Base-by-base conservation (phyloP, 2,113 vertebrate genomes). In the Poeciliopsis occidentalis region DNA sequence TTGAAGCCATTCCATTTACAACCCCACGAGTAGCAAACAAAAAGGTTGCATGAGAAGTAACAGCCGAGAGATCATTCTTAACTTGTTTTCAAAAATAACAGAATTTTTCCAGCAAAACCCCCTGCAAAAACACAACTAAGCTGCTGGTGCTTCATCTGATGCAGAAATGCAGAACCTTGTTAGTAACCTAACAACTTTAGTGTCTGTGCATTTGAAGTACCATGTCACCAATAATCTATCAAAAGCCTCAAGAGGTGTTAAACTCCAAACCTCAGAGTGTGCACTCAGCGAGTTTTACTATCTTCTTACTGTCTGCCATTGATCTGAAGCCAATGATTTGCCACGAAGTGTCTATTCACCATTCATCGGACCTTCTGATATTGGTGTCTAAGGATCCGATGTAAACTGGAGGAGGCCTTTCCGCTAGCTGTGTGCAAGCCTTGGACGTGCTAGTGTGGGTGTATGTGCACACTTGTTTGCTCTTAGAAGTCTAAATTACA, bases 231-330 rank as follows among this genome's bases (percentile, higher is more conserved):
- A 51, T 64, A 57, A 78, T 81, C 41, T 71, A 67, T 85, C 76
- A 72, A 79, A 47, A 71, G 30, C 60, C 29, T 79, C 41, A 54
- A 68, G 76, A 80, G 62, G 76, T 68, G 70, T 78, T 78, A 77
- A 84, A 89, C 69, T 79, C 26, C 54, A 83, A 78, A 82, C 82
- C 73, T 71, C 57, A 24, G 60, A 84, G 75, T 81, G 84, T 77
- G 63, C 60, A 82, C 47, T 86, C 84, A 83, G 83, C 66, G 1
- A 64, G 69, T 80, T 81, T 64, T 73, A 60, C 64, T 80, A 73
- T 80, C 66, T 80, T 26, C 64, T 79, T 51, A 26, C 39, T 76
- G 62, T 84, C 81, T 80, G 51, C 69, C 51, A 84, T 87, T 86
- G 78, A 87, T 85, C 51, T 67, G 32, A 80, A 71, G 61, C 61